Evolutionary conservation across 2,888 invertebrate genomes (phyloP).

Genomic region (Strigamia crassipes): DNA sequence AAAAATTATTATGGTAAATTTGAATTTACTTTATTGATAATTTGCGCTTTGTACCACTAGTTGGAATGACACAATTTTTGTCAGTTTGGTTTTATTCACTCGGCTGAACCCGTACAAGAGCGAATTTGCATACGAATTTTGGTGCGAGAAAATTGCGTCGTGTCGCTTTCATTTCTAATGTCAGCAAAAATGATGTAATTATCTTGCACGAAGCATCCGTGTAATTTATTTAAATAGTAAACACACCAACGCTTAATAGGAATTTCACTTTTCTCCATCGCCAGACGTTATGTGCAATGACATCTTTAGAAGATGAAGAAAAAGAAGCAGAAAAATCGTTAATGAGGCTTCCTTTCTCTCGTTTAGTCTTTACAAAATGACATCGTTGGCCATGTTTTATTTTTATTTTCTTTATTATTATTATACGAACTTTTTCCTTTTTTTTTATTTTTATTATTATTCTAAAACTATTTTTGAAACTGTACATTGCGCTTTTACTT

Average conservation of each 20-base stretch:
- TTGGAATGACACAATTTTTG: neutral
- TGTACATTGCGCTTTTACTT: neutral
- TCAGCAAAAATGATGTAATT: constrained; percentile 42
- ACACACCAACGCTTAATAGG: constrained; percentile 37
- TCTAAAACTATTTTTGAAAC: neutral
- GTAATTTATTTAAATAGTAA: constrained; percentile 42
- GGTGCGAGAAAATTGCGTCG: constrained; percentile 42
- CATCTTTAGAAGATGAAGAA: neutral
- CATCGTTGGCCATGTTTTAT: constrained; percentile 24
- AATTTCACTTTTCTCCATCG: constrained; percentile 12
- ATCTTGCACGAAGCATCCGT: constrained; percentile 39
- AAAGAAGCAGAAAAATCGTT: neutral
- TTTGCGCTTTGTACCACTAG: neutral
- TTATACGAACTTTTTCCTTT: neutral
- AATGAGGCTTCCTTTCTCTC: constrained; percentile 41
- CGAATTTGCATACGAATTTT: constrained; percentile 21
- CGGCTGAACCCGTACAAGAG: neutral
- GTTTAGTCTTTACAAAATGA: neutral
- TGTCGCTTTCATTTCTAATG: constrained; percentile 40
- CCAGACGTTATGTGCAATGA: constrained; percentile 33
- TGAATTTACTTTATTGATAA: neutral
- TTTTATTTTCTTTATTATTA: neutral
- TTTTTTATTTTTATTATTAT: neutral
- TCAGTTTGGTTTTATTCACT: neutral
- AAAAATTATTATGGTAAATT: too few species aligned